These are phyloP conservation scores for Dendrolimus kikuchii DNA, from an alignment of 1,140 invertebrate genomes.

Conservation along the genomic window DNA sequence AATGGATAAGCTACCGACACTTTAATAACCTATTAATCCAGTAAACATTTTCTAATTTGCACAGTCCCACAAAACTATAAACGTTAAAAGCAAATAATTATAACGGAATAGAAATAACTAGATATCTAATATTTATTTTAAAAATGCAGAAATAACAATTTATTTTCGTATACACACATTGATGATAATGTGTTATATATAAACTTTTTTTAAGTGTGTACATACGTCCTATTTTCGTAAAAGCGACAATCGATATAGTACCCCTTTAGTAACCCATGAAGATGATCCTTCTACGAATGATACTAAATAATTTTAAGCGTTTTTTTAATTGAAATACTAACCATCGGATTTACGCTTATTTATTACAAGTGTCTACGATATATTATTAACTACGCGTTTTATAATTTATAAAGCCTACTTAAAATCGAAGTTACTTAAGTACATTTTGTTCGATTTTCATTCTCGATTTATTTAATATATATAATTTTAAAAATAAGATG, in stretches of 20 bases:
- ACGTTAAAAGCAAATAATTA: background rate
- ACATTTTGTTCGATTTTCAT: slow-evolving; percentile 66
- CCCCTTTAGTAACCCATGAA: background rate
- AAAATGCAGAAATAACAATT: slow-evolving; percentile 47
- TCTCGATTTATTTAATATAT: slow-evolving; percentile 34
- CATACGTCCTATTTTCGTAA: slow-evolving; percentile 15
- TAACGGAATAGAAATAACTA: slow-evolving; percentile 30
- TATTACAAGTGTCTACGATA: slow-evolving; percentile 54
- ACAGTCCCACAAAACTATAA: slow-evolving; percentile 45
- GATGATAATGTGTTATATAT: slow-evolving; percentile 17
- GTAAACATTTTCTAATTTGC: slow-evolving; percentile 36
- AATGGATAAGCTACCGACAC: slow-evolving; percentile 22
- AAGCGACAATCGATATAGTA: slow-evolving; percentile 14
- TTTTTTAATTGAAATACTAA: slow-evolving; percentile 55
- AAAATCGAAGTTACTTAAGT: slow-evolving; percentile 66
- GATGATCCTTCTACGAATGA: slow-evolving; percentile 31
- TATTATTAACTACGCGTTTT: slow-evolving; percentile 57
- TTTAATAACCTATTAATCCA: slow-evolving; percentile 5
- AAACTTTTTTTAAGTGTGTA: slow-evolving; percentile 27
- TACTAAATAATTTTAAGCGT: slow-evolving; percentile 58
- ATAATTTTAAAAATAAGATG: slow-evolving; percentile 41
- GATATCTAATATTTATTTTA: slow-evolving; percentile 14
- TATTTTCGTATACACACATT: slow-evolving; percentile 57
- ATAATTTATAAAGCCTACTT: slow-evolving; percentile 70
- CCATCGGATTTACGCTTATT: slow-evolving; percentile 52